Conservation (phyloP, 1,140 invertebrate species). For the Helicorthomorpha holstii region DNA sequence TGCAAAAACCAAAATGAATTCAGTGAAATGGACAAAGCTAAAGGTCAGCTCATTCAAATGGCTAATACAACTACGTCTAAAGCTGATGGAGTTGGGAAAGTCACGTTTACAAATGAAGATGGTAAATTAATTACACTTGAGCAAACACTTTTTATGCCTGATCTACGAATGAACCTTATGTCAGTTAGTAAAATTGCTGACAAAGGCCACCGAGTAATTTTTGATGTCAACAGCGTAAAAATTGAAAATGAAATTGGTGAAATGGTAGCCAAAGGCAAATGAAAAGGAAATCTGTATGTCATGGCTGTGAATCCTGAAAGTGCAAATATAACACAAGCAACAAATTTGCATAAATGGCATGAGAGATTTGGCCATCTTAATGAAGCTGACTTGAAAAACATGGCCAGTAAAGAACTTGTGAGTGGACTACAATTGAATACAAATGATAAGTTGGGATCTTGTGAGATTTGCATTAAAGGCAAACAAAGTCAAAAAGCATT, state of each 20-base stretch:
- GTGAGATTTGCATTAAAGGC: background rate
- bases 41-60: background rate
- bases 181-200: background rate
- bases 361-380: background rate
- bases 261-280: background rate
- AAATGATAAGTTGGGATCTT: background rate
- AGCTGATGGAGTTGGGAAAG: background rate
- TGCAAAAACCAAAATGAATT: background rate
- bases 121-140: background rate
- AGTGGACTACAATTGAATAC: background rate
- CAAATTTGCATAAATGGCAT: constrained; percentile 1
- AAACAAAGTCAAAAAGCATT: background rate
- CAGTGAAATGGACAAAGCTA: background rate
- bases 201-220: background rate
- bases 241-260: background rate
- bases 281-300: background rate
- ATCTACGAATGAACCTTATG: background rate
- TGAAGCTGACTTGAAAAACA: background rate
- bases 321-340: background rate
- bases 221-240: background rate
- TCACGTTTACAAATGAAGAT: background rate
- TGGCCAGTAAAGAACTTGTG: background rate
- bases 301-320: background rate
- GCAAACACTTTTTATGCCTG: background rate
- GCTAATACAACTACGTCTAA: background rate